phyloP scores from a whole-genome alignment of 2,113 vertebrate genomes.

The Entosphenus tridentatus region DNA sequence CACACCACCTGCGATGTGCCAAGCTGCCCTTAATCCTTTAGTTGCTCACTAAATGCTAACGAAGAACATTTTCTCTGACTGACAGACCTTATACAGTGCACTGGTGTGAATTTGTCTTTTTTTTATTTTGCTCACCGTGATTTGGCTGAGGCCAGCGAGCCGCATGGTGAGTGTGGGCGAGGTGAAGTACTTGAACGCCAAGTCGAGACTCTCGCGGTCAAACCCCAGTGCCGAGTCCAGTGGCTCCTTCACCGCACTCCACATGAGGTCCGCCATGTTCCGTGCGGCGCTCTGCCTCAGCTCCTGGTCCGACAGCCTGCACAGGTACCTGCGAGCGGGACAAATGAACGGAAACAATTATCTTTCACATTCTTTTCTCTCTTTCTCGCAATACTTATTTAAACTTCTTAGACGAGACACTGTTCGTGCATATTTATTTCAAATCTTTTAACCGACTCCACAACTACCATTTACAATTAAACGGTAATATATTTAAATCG shows the following conservation, averaged over 20 bases:
- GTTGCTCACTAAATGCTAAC: no score
- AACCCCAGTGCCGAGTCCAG: slow-evolving; percentile 90
- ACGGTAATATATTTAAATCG: background rate
- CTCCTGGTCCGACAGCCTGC: slow-evolving; percentile 92
- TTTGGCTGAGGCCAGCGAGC: slow-evolving; percentile 89
- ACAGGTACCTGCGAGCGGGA: slow-evolving; percentile 53
- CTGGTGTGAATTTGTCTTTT: no score
- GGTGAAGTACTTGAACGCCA: slow-evolving; percentile 99
- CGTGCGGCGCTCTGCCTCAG: slow-evolving; percentile 85
- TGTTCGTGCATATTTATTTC: background rate
- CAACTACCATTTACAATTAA: background rate
- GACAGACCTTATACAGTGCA: no score
- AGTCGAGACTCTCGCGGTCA: slow-evolving; percentile 94
- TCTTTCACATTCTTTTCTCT: no score
- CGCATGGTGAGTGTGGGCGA: slow-evolving; percentile 95
- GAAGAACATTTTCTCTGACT: no score
- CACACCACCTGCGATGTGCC: no score
- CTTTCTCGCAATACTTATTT: no score
- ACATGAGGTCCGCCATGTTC: slow-evolving; percentile 99
- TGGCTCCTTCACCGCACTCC: slow-evolving; percentile 97
- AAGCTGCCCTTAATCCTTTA: no score
- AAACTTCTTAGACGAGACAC: background rate
- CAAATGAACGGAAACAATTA: no score
- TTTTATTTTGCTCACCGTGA: slow-evolving; percentile 34
- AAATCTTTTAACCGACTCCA: background rate